These are phyloP conservation scores for Poeciliopsis paucimaculata DNA, from an alignment of 2,797 vertebrate genomes.

Conservation along the genomic window DNA sequence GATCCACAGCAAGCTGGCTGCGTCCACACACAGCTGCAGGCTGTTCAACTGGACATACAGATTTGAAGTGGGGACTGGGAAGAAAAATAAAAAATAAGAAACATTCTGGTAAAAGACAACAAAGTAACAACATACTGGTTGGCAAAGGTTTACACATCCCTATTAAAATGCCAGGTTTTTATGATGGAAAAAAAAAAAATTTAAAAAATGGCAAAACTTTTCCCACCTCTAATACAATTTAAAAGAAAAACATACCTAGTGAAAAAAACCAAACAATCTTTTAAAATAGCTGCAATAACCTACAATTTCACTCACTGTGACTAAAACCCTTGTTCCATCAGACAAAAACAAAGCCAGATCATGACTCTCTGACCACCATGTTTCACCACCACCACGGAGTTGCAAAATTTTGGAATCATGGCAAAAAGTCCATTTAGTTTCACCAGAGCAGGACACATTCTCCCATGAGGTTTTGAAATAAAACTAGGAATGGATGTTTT, in stretches of 20 bases:
- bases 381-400: background rate
- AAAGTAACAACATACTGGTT: background rate
- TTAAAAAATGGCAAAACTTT: background rate
- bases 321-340: background rate
- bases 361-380: background rate
- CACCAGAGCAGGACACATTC: background rate
- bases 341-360: background rate
- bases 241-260: background rate
- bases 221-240: background rate
- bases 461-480: background rate
- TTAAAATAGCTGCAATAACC: background rate
- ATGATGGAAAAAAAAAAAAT: background rate
- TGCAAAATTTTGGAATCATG: background rate
- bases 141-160: background rate
- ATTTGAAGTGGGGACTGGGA: slow-evolving; percentile 90
- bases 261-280: background rate
- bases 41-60: slow-evolving; percentile 91
- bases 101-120: background rate
- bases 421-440: background rate
- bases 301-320: background rate
- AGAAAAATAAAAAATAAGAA: background rate
- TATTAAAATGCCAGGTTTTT: background rate
- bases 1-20: slow-evolving; percentile 92
- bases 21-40: slow-evolving; percentile 89
- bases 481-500: background rate